Percentiles rank a stretch among this genome's conserved stretches.
Evolutionary conservation across 2,888 invertebrate genomes (phyloP).

Genomic region (Dinocampus coccinellae): DNA sequence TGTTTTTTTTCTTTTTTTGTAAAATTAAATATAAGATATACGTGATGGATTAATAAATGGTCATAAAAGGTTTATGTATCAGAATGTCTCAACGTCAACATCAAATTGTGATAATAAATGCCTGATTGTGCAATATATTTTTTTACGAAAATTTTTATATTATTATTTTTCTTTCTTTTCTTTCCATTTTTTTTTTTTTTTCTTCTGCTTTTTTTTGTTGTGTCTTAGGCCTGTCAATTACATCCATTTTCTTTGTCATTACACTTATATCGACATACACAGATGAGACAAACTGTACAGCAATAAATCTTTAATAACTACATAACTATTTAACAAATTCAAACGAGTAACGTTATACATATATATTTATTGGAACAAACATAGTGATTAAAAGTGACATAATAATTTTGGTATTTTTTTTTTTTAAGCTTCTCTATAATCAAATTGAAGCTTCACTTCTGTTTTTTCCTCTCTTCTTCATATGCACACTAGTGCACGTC

Average conservation of each 20-base stretch:
- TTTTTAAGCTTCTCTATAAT: not conserved
- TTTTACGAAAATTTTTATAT: not conserved
- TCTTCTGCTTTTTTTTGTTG: not conserved
- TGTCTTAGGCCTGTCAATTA: not conserved
- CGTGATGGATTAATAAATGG: not conserved
- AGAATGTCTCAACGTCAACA: not conserved
- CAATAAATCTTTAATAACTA: constrained; percentile 26
- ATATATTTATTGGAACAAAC: constrained; percentile 4
- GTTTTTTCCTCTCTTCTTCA: not conserved
- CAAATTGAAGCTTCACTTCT: not conserved
- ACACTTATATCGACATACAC: not conserved
- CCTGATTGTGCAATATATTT: not conserved
- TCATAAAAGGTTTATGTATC: not conserved
- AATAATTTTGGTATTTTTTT: not conserved
- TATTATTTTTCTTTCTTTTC: not conserved
- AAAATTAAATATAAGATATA: not conserved
- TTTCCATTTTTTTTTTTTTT: not conserved
- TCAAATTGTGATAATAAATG: not conserved
- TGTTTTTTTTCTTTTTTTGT: not conserved
- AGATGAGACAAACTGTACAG: constrained; percentile 23
- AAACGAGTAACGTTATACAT: constrained; percentile 1
- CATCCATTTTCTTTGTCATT: not conserved
- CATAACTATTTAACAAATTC: constrained; percentile 14
- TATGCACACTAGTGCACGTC: no score
- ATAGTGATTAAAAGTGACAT: not conserved